Percentiles rank a stretch among this genome's conserved stretches.
Conservation (phyloP, 2,888 invertebrate genomes). For the Acleris literana region DNA sequence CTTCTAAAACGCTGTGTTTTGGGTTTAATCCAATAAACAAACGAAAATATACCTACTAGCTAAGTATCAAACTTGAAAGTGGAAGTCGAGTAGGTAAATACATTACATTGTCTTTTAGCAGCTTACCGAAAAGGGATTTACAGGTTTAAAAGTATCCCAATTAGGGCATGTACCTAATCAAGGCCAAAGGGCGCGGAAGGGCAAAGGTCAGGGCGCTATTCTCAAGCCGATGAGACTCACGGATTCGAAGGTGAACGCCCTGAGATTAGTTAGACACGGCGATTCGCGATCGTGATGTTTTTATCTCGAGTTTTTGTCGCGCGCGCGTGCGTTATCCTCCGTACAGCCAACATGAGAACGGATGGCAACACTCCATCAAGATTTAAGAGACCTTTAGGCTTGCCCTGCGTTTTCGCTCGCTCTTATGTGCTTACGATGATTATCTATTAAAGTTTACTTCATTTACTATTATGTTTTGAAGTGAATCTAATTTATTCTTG, state of each 20-base stretch:
- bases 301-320: slow-evolving; percentile 68
- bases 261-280: slow-evolving; percentile 69
- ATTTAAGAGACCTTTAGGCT: too few species aligned
- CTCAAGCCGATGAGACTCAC: slow-evolving; percentile 44
- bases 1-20: too few species aligned
- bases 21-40: too few species aligned
- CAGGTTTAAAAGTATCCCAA: slow-evolving; percentile 20
- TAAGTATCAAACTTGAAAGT: too few species aligned
- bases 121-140: slow-evolving; percentile 14
- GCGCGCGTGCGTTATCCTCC: slow-evolving; percentile 70
- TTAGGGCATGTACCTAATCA: slow-evolving; percentile 25
- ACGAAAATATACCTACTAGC: too few species aligned
- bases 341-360: neutral
- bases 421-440: too few species aligned
- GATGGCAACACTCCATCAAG: too few species aligned
- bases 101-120: slow-evolving; percentile 1
- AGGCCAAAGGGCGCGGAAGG: slow-evolving; percentile 27
- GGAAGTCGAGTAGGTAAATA: too few species aligned
- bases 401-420: too few species aligned
- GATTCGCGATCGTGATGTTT: slow-evolving; percentile 55
- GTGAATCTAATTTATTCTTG: too few species aligned
- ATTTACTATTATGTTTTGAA: too few species aligned
- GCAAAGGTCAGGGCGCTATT: slow-evolving; percentile 33
- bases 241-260: slow-evolving; percentile 73
- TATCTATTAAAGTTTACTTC: too few species aligned